Evolutionary conservation across 2,797 vertebrate genomes (phyloP), one percentile per base, ranked within the genome.

Genomic region (Hapalemur alaotrensis): DNA sequence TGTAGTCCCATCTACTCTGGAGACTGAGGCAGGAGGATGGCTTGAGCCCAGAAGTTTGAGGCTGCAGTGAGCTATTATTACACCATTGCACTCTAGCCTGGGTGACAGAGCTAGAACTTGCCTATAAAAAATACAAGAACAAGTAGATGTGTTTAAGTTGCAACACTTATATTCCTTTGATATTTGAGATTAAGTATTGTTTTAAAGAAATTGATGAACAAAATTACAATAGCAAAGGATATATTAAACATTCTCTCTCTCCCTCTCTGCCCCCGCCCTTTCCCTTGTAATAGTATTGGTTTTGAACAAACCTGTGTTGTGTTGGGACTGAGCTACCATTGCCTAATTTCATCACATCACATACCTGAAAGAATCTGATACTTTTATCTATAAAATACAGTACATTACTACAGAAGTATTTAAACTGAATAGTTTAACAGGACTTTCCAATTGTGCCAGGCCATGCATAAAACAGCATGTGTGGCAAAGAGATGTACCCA

Each of bases 391-490:
- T 2, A 96, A 91, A 65, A 88, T 65, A 2, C 11, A 52, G 43
- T 80, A 54, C 4, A 72, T 38, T 32, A 48, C 96, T 90, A 86
- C 81, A 91, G 65, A 2, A 73, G 7, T 0, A 1, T 95, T 95
- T 95, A 93, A n/a, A 43, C 6, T 35, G 9, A 0, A 23, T 91
- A 41, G 38, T 78, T 91, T 96, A 30, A 86, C 91, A 76, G 82
- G 84, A 93, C 91, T 93, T 96, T 86, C 46, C 43, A 93, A 80
- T 75, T 95, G 93, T 96, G 95, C 91, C 83, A 96, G 82, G 88
- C 79, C 89, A 91, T 65, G 95, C 96, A 70, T 91, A 89, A 97
- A 87, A 81, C 72, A 96, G 93, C 48, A 80, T 81, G 46, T 88
- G 82, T 67, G 92, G 67, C 67, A 97, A 96, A 61, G 46, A 83